Percentiles rank a stretch among this genome's conserved stretches.
phyloP scores from a whole-genome alignment of 2,888 invertebrate genomes.

The Chaitophorus viminalis region DNA sequence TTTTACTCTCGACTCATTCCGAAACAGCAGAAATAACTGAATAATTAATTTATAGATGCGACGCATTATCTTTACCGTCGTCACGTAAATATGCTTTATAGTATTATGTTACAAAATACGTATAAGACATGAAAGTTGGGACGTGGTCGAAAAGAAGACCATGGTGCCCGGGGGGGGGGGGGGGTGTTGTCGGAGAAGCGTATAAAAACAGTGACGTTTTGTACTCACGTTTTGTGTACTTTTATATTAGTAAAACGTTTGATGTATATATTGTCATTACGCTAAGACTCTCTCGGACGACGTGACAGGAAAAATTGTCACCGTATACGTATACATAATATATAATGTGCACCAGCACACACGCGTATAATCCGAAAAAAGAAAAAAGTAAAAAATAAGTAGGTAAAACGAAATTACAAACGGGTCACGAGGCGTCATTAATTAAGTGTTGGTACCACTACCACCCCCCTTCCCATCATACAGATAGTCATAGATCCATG shows the following conservation, averaged over 20 bases:
- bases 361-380: conserved; percentile 14
- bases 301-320: conserved; percentile 46
- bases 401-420: conserved; percentile 51
- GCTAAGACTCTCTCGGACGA: conserved; percentile 32
- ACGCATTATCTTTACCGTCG: conserved; percentile 8
- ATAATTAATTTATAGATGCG: conserved; percentile 2
- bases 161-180: not conserved
- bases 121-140: too few species aligned
- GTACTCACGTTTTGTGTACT: conserved; percentile 36
- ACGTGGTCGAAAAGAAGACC: not conserved
- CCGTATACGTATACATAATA: not conserved
- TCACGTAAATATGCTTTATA: not conserved
- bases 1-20: not conserved
- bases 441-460: conserved; percentile 31
- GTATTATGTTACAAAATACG: not conserved
- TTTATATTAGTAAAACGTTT: conserved; percentile 55
- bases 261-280: conserved; percentile 28
- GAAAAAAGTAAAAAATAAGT: not conserved
- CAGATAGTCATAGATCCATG: not conserved
- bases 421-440: conserved; percentile 59
- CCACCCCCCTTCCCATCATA: not conserved
- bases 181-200: too few species aligned
- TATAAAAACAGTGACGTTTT: conserved; percentile 18
- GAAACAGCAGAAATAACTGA: not conserved
- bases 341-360: not conserved